Base-by-base conservation (phyloP, 1,140 invertebrate genomes). In the Trichogramma pretiosum region DNA sequence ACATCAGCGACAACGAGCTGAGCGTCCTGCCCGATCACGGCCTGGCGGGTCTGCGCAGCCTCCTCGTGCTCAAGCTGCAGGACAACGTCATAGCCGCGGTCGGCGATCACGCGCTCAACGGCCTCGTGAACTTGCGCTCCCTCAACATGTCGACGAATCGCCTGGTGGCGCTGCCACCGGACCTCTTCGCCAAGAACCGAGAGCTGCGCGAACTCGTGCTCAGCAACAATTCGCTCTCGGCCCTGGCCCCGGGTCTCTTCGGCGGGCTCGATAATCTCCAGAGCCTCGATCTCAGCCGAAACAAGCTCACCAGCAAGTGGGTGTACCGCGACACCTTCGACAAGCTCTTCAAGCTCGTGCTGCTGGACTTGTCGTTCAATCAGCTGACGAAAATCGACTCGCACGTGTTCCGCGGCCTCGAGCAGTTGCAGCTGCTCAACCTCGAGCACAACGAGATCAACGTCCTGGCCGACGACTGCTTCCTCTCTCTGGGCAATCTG, bases 61-160 rank as follows among this genome's bases (percentile, higher is more conserved):
- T 89, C 36, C 73, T 76, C 42, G 74, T 74, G 51, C 65, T 90
- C 16, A 76, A 76, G 58, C 61, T 89, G 5, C 77, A 87, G 66
- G 78, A 86, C 56, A 89, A 89, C 67, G 77, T 75, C 24, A 80
- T 89, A 46, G 78, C 80, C 40, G 74, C 79, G 9, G 66, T 88
- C 24, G 83, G 79, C 21, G 84, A 86, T 61, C 74, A 81, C 49
- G 81, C 85, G 28, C 76, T 89, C 24, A 74, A 73, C 26, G 84
- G 84, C 42, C 67, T 89, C 35, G 67, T 73, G 22, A 72, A 75
- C 36, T 64, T 89, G 33, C 77, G 79, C 56, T 74, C 81, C 37
- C 66, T 90, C 9, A 88, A 89, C 70, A 65, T 87, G 60, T 87
- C 84, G 16, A 83, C 80, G 63, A 90, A 89, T 60, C 79, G 74